Conservation (phyloP, 2,113 vertebrate species). For the Salvelinus alpinus region DNA sequence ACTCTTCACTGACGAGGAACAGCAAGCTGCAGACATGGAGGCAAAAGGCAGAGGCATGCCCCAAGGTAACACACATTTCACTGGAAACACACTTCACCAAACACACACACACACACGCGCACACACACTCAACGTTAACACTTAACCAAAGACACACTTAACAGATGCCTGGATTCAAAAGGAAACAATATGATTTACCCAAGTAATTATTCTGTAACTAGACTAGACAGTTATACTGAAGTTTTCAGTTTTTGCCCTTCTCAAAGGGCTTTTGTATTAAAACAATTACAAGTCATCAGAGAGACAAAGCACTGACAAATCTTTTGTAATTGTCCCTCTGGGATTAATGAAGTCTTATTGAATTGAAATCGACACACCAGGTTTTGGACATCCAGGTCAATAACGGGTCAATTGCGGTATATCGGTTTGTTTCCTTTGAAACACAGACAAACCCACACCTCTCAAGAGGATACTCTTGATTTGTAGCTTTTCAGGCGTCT, state of each 20-base stretch:
- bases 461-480: too few relatives aligned
- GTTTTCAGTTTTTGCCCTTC: too few relatives aligned
- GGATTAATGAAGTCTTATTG: too few relatives aligned
- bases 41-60: conserved; percentile 73
- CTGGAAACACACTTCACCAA: not conserved
- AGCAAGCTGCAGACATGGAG: conserved; percentile 68
- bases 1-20: conserved; percentile 66
- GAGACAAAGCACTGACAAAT: too few relatives aligned
- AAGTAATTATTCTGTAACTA: too few relatives aligned
- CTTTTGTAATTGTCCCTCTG: too few relatives aligned
- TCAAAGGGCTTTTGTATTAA: too few relatives aligned
- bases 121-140: conserved; percentile 6
- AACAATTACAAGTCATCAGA: too few relatives aligned
- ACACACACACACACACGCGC: not conserved
- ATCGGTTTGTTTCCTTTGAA: not conserved
- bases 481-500: too few relatives aligned
- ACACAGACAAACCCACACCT: not conserved
- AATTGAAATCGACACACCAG: too few relatives aligned
- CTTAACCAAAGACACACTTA: not conserved
- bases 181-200: too few relatives aligned
- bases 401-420: not conserved
- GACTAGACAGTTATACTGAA: too few relatives aligned
- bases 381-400: not conserved
- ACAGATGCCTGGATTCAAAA: not conserved
- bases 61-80: conserved; percentile 63